phyloP scores from a whole-genome alignment of 2,797 vertebrate genomes.

The Corythornis leucogaster region DNA sequence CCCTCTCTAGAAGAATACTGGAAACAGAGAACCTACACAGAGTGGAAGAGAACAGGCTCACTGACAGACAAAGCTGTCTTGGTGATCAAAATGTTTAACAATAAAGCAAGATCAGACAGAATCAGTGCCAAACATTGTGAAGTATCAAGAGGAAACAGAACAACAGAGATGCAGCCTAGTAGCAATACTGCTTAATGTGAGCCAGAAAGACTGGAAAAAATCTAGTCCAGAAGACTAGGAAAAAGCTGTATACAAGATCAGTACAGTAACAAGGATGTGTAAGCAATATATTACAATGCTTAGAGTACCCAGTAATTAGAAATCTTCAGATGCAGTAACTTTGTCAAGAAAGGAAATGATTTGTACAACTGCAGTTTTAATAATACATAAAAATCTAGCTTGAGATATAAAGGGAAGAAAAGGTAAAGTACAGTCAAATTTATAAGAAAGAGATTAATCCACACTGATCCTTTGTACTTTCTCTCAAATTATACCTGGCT shows the following conservation, averaged over 20 bases:
- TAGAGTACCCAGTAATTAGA: not conserved
- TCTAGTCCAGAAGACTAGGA: not conserved
- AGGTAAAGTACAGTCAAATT: not conserved
- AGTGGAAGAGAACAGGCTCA: not conserved
- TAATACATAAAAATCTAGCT: constrained; percentile 5
- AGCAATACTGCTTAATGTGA: not conserved
- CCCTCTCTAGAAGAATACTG: not conserved
- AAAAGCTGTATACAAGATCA: not conserved
- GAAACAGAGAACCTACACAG: not conserved
- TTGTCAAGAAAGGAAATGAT: constrained; percentile 5
- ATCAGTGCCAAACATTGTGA: not conserved
- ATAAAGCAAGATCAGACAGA: not conserved
- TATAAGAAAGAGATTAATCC: not conserved
- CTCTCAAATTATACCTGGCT: not conserved
- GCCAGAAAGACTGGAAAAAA: not conserved
- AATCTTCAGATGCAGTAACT: constrained; percentile 10
- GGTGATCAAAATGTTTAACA: not conserved
- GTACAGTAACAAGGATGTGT: constrained; percentile 13
- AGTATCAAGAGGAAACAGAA: not conserved
- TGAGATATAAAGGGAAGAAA: not conserved
- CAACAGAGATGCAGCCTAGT: not conserved
- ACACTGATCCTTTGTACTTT: not conserved
- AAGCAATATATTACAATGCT: not conserved
- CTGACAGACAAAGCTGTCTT: not conserved
- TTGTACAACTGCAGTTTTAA: not conserved